Evolutionary conservation across 2,797 vertebrate genomes (phyloP).

Genomic region (Danio aesculapii): DNA sequence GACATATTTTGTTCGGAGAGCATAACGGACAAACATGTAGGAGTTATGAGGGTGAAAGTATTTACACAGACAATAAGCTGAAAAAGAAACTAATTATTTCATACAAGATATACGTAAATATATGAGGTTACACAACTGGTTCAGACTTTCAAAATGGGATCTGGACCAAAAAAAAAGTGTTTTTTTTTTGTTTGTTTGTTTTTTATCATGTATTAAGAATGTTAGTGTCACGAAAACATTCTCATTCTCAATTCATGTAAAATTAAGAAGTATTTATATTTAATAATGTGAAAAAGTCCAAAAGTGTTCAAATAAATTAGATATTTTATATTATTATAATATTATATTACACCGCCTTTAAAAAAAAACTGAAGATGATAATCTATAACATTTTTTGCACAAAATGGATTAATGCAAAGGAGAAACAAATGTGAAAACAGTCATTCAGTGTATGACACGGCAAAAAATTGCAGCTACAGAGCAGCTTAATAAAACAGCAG

Average conservation of each 20-base stretch:
- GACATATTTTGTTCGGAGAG: neutral
- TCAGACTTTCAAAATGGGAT: neutral
- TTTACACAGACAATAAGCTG: neutral
- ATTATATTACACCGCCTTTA: too few species aligned
- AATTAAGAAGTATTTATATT: neutral
- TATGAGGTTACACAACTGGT: neutral
- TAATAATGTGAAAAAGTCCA: neutral
- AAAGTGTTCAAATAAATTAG: neutral
- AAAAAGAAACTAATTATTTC: neutral
- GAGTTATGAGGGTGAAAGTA: neutral
- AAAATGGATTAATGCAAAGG: too few species aligned
- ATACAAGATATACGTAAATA: neutral
- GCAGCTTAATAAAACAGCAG: neutral
- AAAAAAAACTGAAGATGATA: too few species aligned
- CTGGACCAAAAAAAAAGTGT: too few species aligned
- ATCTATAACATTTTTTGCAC: too few species aligned
- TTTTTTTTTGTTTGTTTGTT: too few species aligned
- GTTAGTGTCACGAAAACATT: too few species aligned
- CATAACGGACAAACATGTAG: constrained; percentile 7
- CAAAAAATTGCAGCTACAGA: too few species aligned
- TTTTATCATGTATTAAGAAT: neutral
- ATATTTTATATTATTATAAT: too few species aligned
- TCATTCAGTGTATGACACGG: too few species aligned
- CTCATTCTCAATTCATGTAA: too few species aligned
- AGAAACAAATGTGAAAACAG: too few species aligned